These are phyloP conservation scores for Diachasma alloeum DNA, from an alignment of 1,140 invertebrate species.

Conservation along the genomic window DNA sequence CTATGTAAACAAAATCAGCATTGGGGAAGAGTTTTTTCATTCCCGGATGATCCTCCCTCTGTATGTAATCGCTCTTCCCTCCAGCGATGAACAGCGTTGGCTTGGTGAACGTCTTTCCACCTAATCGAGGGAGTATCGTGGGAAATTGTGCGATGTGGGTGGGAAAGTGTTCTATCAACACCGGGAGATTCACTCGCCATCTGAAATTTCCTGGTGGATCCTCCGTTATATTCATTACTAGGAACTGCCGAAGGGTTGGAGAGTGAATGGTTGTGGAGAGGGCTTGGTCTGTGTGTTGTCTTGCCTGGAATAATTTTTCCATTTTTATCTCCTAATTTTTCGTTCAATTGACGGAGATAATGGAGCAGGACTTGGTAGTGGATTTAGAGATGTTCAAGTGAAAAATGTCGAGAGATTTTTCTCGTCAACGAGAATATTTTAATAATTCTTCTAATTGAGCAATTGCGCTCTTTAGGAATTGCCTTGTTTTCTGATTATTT, in stretches of 20 bases:
- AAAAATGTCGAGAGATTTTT: too few species aligned
- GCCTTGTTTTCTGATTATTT: too few species aligned
- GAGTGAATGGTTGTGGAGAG: slow-evolving; percentile 30
- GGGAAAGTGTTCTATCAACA: slow-evolving; percentile 72
- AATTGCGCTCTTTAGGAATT: too few species aligned
- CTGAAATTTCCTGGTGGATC: slow-evolving; percentile 69
- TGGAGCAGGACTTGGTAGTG: too few species aligned
- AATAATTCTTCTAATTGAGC: too few species aligned
- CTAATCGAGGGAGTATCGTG: slow-evolving; percentile 44
- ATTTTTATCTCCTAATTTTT: too few species aligned
- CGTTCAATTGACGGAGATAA: too few species aligned
- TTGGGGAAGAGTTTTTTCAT: slow-evolving; percentile 82
- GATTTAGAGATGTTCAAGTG: too few species aligned
- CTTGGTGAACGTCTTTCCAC: slow-evolving; percentile 47
- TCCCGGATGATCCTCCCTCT: slow-evolving; percentile 71
- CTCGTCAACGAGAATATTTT: too few species aligned
- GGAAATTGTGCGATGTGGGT: slow-evolving; percentile 74
- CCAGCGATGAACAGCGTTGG: slow-evolving; percentile 86
- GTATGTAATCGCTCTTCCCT: slow-evolving; percentile 79
- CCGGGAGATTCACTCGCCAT: slow-evolving; percentile 80
- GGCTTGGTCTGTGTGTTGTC: neutral
- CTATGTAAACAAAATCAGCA: slow-evolving; percentile 77
- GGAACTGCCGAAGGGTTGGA: slow-evolving; percentile 63
- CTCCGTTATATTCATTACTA: slow-evolving; percentile 81
- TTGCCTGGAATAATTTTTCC: neutral